Conservation (phyloP, 2,797 vertebrate species). For the Setipinna tenuifilis region DNA sequence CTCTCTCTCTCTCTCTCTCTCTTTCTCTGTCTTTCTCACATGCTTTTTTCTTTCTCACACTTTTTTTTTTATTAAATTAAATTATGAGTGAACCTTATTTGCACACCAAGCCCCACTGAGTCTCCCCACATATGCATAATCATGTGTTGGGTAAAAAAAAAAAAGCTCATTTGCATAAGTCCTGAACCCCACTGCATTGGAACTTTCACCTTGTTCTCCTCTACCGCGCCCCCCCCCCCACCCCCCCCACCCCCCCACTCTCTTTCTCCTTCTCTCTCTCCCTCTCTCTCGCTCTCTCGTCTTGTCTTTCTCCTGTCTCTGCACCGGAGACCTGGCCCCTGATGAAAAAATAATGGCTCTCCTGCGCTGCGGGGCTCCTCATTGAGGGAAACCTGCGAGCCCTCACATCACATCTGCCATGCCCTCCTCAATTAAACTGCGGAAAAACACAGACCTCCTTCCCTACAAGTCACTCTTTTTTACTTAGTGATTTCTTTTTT, state of each 20-base stretch:
- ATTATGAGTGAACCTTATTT: constrained; percentile 58
- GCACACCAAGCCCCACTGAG: constrained; percentile 42
- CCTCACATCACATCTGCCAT: not conserved
- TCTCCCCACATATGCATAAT: constrained; percentile 51
- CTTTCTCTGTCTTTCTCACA: not conserved
- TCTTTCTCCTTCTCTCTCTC: not conserved
- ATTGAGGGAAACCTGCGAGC: constrained; percentile 28
- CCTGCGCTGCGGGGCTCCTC: not conserved
- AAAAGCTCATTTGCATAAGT: constrained; percentile 46
- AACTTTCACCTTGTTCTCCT: constrained; percentile 11
- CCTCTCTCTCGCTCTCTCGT: not conserved
- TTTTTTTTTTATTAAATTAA: constrained; percentile 43
- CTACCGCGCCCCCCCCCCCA: not conserved
- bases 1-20: not conserved
- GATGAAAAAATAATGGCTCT: not conserved
- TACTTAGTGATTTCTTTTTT: not conserved
- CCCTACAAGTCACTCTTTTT: not conserved
- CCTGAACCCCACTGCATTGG: constrained; percentile 26
- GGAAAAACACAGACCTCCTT: not conserved
- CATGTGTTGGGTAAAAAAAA: constrained; percentile 32
- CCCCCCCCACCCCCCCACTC: not conserved
- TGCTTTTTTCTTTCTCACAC: not conserved
- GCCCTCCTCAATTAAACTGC: not conserved
- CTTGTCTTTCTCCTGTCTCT: too few relatives aligned
- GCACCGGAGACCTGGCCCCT: too few relatives aligned